phyloP scores from a whole-genome alignment of 1,140 invertebrate species.

The Eurosta solidaginis region DNA sequence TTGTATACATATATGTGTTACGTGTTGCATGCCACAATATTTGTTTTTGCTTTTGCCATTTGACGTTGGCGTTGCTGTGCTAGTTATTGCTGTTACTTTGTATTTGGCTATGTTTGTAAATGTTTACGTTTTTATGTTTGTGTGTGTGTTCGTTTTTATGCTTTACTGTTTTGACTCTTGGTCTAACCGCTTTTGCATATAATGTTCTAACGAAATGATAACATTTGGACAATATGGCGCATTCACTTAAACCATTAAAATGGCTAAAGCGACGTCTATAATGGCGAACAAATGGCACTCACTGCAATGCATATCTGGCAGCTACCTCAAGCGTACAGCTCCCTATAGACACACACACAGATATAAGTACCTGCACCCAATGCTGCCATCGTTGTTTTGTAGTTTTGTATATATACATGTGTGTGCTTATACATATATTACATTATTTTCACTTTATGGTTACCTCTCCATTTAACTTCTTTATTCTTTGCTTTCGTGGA shows the following conservation, averaged over 20 bases:
- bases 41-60: neutral
- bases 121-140: neutral
- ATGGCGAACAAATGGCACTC: neutral
- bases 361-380: neutral
- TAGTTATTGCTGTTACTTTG: neutral
- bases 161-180: too few species aligned
- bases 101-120: neutral
- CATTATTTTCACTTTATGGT: slow-evolving; percentile 22
- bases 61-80: too few species aligned
- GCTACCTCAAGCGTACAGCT: neutral
- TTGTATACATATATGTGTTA: neutral
- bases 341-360: neutral
- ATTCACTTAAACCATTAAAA: slow-evolving; percentile 26
- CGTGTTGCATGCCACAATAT: neutral
- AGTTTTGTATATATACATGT: too few species aligned
- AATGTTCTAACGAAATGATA: neutral
- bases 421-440: too few species aligned
- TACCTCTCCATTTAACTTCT: neutral
- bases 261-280: neutral
- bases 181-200: slow-evolving; percentile 4
- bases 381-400: neutral
- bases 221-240: slow-evolving; percentile 23
- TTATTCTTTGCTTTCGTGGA: too few species aligned
- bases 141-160: neutral
- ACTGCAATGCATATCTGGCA: neutral